These are phyloP conservation scores for Syrista parreyssii DNA, from an alignment of 2,888 invertebrate genomes.

Conservation along the genomic window DNA sequence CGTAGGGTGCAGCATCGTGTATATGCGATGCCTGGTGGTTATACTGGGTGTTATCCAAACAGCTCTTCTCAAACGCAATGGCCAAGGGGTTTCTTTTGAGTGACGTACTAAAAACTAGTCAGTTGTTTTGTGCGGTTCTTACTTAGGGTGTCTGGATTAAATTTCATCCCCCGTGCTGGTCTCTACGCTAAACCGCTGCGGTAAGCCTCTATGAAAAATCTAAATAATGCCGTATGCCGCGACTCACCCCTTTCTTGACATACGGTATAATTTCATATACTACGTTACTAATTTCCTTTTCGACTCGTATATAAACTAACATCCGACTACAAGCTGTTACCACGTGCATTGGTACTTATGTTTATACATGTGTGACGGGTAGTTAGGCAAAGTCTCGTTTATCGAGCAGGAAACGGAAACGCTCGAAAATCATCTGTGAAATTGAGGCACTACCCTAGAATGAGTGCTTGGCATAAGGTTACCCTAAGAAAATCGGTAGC, in stretches of 20 bases:
- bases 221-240: neutral
- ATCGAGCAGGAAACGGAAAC: neutral
- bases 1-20: slow-evolving; percentile 19
- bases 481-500: neutral
- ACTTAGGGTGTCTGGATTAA: slow-evolving; percentile 44
- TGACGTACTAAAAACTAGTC: neutral
- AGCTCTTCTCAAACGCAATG: neutral
- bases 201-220: neutral
- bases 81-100: slow-evolving; percentile 1
- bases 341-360: neutral
- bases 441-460: neutral
- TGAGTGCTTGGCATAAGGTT: neutral
- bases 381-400: neutral
- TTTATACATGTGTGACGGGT: neutral
- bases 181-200: neutral
- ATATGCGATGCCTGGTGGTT: slow-evolving; percentile 6
- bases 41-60: slow-evolving; percentile 33
- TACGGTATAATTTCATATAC: neutral
- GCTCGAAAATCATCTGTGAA: neutral
- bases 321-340: neutral
- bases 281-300: neutral
- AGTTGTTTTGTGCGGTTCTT: neutral
- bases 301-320: neutral
- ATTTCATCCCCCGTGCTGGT: slow-evolving; percentile 43
- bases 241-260: neutral